Evolutionary conservation across 1,140 invertebrate genomes (phyloP).

Genomic region (Dufourea novaeangliae): DNA sequence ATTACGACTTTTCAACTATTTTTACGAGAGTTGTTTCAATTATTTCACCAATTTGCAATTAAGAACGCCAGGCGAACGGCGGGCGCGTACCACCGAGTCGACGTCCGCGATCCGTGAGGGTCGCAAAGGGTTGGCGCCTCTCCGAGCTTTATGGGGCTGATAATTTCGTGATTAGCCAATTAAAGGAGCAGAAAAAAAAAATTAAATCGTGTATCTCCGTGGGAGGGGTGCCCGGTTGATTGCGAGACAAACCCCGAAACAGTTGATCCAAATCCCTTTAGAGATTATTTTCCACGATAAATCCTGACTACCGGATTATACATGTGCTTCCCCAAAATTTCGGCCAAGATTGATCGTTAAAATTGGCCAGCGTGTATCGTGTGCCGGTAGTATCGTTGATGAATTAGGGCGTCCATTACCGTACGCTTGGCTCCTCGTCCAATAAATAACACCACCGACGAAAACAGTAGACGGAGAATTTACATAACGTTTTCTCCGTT

Average conservation of each 20-base stretch:
- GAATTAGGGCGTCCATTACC: conserved; percentile 29
- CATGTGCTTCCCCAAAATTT: neutral
- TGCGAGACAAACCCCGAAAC: neutral
- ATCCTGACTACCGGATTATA: neutral
- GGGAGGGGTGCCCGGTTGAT: conserved; percentile 14
- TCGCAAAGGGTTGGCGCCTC: conserved; percentile 68
- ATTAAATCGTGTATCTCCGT: conserved; percentile 55
- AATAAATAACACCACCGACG: conserved; percentile 13
- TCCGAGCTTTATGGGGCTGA: conserved; percentile 72
- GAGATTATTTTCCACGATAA: neutral
- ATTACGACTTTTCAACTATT: conserved; percentile 80
- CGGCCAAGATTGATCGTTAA: neutral
- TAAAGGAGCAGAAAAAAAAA: conserved; percentile 66
- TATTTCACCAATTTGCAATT: conserved; percentile 81
- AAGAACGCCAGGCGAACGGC: conserved; percentile 68
- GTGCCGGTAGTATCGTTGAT: neutral
- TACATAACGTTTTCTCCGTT: conserved; percentile 1
- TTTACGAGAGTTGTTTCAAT: conserved; percentile 81
- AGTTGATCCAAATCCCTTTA: neutral
- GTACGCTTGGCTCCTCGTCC: conserved; percentile 18
- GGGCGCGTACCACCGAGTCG: conserved; percentile 31
- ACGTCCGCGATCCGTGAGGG: conserved; percentile 42
- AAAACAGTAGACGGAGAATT: conserved; percentile 18
- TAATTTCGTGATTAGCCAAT: conserved; percentile 76
- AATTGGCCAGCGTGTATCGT: neutral